phyloP scores from a whole-genome alignment of 1,140 invertebrate genomes.

The Panonychus citri region DNA sequence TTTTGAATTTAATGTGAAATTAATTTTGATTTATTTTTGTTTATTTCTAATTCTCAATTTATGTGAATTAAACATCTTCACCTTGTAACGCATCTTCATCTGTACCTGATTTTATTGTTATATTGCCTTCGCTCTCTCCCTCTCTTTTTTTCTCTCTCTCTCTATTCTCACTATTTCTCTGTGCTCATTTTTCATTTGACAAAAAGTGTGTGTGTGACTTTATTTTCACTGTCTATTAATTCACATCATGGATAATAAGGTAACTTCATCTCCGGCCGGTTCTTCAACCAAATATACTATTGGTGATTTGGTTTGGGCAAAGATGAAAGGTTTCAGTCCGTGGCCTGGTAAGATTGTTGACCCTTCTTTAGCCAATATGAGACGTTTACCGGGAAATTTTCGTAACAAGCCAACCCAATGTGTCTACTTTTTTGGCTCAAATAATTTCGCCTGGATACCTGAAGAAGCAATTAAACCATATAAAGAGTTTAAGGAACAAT shows the following conservation, averaged over 20 bases:
- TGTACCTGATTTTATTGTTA: too few species aligned
- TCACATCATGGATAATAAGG: neutral
- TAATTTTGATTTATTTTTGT: too few species aligned
- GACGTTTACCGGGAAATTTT: neutral
- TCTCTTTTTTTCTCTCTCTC: too few species aligned
- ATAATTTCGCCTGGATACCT: constrained; percentile 38
- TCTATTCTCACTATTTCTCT: too few species aligned
- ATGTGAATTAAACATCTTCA: too few species aligned
- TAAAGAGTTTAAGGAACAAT: constrained; percentile 48
- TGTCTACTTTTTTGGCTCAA: constrained; percentile 76
- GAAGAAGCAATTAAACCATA: constrained; percentile 58
- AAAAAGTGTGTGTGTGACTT: too few species aligned
- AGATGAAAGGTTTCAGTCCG: constrained; percentile 21
- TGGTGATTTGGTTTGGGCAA: constrained; percentile 18
- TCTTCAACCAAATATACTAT: neutral
- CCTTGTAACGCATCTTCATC: too few species aligned
- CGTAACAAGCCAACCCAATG: constrained; percentile 39
- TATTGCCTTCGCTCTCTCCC: too few species aligned
- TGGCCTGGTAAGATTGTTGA: constrained; percentile 21
- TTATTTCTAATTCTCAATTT: too few species aligned
- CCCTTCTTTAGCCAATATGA: constrained; percentile 14
- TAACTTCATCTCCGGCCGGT: neutral
- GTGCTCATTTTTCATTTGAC: too few species aligned
- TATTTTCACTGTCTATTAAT: too few species aligned
- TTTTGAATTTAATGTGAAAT: too few species aligned